These are phyloP conservation scores for Rhagoletis pomonella DNA, from an alignment of 1,140 invertebrate genomes.

Conservation along the genomic window DNA sequence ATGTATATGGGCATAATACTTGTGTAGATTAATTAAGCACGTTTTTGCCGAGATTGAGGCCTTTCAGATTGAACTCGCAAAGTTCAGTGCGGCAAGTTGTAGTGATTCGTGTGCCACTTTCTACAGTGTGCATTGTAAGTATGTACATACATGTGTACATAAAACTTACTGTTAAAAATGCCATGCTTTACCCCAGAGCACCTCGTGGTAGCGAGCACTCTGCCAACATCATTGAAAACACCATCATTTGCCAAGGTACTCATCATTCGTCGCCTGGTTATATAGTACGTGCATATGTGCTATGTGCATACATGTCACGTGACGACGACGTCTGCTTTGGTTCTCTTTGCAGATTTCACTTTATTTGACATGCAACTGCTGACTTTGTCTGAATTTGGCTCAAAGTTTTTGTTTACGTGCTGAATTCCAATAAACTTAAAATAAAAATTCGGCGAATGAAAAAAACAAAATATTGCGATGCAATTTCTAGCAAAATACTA, in stretches of 20 bases:
- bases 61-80: conserved; percentile 29
- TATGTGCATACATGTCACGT: neutral
- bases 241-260: conserved; percentile 3
- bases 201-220: neutral
- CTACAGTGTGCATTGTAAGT: conserved; percentile 8
- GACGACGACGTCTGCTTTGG: neutral
- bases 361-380: conserved; percentile 28
- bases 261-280: neutral
- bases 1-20: neutral
- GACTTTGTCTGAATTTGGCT: conserved; percentile 13
- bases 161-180: neutral
- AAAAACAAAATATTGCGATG: neutral
- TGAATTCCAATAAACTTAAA: conserved; percentile 20
- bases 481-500: neutral
- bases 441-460: neutral
- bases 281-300: neutral
- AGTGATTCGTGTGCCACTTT: conserved; percentile 28
- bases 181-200: neutral
- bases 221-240: neutral
- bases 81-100: neutral
- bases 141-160: neutral
- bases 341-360: conserved; percentile 41
- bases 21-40: neutral
- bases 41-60: conserved; percentile 18
- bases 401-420: neutral